Evolutionary conservation across 2,113 vertebrate species (phyloP).

Genomic region (Rattus rattus): DNA sequence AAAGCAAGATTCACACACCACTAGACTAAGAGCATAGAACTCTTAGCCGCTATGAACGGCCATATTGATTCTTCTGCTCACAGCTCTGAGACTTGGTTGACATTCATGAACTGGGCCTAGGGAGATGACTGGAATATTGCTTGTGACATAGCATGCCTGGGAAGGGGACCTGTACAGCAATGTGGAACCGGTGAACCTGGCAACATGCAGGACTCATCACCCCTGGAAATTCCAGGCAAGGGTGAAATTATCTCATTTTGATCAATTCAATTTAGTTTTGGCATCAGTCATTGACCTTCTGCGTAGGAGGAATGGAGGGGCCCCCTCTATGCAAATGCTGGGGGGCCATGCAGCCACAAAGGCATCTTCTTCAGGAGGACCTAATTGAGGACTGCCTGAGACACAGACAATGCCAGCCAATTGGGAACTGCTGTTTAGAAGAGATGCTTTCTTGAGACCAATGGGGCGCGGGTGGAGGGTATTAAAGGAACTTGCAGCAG

Average conservation of each 20-base stretch:
- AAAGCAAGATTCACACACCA: neutral
- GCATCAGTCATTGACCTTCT: neutral
- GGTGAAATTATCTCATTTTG: neutral
- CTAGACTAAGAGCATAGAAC: neutral
- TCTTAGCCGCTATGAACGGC: neutral
- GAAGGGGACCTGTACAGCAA: fast-evolving
- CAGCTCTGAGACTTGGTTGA: neutral
- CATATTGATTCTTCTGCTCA: neutral
- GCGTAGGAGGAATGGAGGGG: no score
- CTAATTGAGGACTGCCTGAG: no score
- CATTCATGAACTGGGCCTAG: neutral
- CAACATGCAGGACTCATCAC: neutral
- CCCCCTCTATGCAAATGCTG: no score
- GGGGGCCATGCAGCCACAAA: no score
- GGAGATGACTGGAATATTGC: neutral
- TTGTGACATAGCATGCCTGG: fast-evolving
- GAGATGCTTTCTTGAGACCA: no score
- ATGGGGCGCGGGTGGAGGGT: no score
- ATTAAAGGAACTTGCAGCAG: no score
- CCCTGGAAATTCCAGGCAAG: neutral
- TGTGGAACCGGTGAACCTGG: neutral
- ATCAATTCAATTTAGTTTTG: neutral
- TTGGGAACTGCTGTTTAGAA: no score
- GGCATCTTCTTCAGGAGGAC: no score
- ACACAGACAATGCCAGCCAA: no score